Evolutionary conservation across 2,888 invertebrate genomes (phyloP).

Genomic region (Apocheima hispidaria): DNA sequence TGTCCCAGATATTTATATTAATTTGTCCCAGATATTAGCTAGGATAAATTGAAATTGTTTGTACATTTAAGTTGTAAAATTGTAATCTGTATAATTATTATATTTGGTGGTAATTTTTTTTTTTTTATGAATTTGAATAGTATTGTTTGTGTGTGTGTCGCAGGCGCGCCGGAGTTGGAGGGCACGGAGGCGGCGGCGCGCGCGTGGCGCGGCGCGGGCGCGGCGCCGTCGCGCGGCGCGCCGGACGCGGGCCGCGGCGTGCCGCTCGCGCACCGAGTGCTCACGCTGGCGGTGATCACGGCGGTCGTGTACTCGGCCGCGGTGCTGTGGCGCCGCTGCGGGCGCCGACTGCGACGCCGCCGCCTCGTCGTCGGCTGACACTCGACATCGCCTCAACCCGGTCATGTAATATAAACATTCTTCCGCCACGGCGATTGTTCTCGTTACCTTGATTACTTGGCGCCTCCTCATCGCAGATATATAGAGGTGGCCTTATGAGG

Average conservation of each 20-base stretch:
- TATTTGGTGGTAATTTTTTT: no score
- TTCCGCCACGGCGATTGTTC: neutral
- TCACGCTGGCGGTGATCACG: constrained; percentile 59
- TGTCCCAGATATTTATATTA: no score
- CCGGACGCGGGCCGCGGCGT: constrained; percentile 50
- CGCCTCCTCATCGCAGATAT: no score
- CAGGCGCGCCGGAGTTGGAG: constrained; percentile 78
- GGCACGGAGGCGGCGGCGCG: constrained; percentile 82
- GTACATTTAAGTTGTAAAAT: no score
- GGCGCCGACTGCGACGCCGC: constrained; percentile 68
- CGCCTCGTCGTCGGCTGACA: constrained; percentile 69
- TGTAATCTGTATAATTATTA: no score
- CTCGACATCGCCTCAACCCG: no score
- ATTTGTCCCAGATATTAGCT: no score
- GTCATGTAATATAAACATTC: no score
- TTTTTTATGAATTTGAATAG: no score
- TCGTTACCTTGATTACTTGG: neutral
- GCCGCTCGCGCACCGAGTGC: constrained; percentile 56
- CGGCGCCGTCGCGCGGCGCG: constrained; percentile 60
- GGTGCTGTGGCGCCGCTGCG: constrained; percentile 68
- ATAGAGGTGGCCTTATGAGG: no score
- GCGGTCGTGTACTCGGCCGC: constrained; percentile 61
- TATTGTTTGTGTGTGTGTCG: neutral
- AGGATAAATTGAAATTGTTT: no score
- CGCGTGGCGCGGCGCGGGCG: constrained; percentile 85